These are phyloP conservation scores for Hemistola chrysoprasaria DNA, from an alignment of 2,888 invertebrate genomes.

Conservation along the genomic window DNA sequence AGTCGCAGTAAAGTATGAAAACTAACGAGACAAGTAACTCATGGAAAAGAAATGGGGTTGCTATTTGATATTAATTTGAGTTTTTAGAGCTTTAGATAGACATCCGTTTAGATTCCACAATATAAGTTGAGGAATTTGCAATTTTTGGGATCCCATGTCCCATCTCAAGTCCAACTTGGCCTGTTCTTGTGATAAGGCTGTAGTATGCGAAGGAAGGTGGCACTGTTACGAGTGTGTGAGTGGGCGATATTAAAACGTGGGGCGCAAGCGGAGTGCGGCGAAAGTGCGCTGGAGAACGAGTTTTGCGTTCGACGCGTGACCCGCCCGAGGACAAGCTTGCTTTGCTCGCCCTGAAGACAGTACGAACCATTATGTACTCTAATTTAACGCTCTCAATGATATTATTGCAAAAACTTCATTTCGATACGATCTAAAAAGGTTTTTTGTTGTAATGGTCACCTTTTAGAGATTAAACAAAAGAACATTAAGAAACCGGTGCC, in stretches of 20 bases:
- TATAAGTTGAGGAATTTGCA: constrained; percentile 30
- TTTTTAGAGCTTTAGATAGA: constrained; percentile 19
- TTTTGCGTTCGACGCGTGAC: constrained; percentile 76
- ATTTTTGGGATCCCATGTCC: no score
- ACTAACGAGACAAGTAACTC: constrained; percentile 20
- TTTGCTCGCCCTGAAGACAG: constrained; percentile 43
- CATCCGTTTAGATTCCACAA: constrained; percentile 18
- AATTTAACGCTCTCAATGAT: constrained; percentile 32
- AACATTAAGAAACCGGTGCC: constrained; percentile 18
- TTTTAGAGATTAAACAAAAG: constrained; percentile 22
- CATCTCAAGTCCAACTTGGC: no score
- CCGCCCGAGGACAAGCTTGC: constrained; percentile 71
- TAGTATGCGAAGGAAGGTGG: no score
- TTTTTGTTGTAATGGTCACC: constrained; percentile 27
- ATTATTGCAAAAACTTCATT: constrained; percentile 31
- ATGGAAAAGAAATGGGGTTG: constrained; percentile 17
- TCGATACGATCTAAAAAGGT: constrained; percentile 24
- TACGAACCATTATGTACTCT: constrained; percentile 48
- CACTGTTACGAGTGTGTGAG: constrained; percentile 57
- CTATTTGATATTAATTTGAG: constrained; percentile 21
- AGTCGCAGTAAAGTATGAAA: constrained; percentile 19
- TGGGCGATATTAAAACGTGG: constrained; percentile 49
- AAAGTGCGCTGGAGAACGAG: constrained; percentile 75
- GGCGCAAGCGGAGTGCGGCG: constrained; percentile 68
- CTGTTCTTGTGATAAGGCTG: constrained; percentile 8